Evolutionary conservation across 2,888 invertebrate species (phyloP), one percentile per base, ranked within the genome.

Genomic region (Dasysyrphus albostriatus): DNA sequence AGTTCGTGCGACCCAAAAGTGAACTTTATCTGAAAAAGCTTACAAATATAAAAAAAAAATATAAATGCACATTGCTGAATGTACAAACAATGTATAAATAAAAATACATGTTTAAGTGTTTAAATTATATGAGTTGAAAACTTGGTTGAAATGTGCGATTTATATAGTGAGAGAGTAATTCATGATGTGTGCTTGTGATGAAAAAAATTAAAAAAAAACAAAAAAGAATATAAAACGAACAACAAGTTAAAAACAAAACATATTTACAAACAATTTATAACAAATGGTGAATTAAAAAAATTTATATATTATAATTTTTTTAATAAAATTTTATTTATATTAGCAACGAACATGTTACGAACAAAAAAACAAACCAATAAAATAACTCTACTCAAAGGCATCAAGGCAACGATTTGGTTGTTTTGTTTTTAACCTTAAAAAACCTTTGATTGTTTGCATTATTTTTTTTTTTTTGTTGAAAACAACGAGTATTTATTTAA

Each of bases 341-440:
- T 19, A 83, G 75, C 83, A 79, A 83, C 69, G 67, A 78, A 74
- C 39, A 74, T 59, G 67, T 74, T 74, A 83, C 67, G 37, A 44
- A 73, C 51, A 51, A 73, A 39, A 74, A 32, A 44, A 65, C 19
- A 19, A 76, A 29, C 14, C 29, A 54, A 19, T 9, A 24, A 19
- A 73, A 61, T 39, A 51, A 69, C 67, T 69, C 42, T 14, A 61
- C 61, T 74, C 73, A 56, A 67, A 73, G 83, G 61, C 83, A 69
- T 69, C 49, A 82, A 54, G 29, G 54, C 82, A 82, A 77, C 63
- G 34, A 44, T 32, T n/a, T 65, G 49, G 65, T 72, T 63, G 70
- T 49, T 70, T 42, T 19, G 9, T 37, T 51, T 76, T 54, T 10
- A 32, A 58, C 32, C 42, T n/a, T 54, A 5, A n/a, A 24, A 54